These are phyloP conservation scores for Vicugna pacos DNA, from an alignment of 2,113 vertebrate species.

Conservation along the genomic window DNA sequence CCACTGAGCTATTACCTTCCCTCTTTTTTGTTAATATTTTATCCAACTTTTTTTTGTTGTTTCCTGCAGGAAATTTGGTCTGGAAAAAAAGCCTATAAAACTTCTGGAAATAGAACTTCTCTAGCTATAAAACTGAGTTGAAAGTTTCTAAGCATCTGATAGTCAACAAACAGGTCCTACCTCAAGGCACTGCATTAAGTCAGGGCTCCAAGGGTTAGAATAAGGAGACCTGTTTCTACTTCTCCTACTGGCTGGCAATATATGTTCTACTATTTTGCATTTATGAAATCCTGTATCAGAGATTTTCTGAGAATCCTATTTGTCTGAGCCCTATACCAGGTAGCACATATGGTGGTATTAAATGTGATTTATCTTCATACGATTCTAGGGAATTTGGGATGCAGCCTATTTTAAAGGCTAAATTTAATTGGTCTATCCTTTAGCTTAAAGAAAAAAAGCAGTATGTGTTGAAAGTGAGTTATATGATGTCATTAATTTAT, in stretches of 20 bases:
- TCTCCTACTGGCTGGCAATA: not conserved
- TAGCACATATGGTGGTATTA: not conserved
- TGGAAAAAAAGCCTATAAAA: not conserved
- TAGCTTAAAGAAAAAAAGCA: slow-evolving; percentile 33
- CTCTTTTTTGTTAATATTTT: slow-evolving; percentile 7
- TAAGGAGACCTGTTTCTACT: not conserved
- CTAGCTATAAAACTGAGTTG: not conserved
- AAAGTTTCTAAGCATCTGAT: not conserved
- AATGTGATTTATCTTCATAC: slow-evolving; percentile 49
- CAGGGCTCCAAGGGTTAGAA: not conserved
- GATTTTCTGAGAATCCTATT: slow-evolving; percentile 26
- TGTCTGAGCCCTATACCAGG: not conserved
- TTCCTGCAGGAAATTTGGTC: slow-evolving; percentile 39
- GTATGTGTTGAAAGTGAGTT: slow-evolving; percentile 56
- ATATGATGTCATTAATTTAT: slow-evolving; percentile 43
- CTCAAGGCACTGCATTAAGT: not conserved
- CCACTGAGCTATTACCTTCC: no score
- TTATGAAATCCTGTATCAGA: slow-evolving; percentile 35
- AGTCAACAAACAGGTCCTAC: not conserved
- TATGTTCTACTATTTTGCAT: not conserved
- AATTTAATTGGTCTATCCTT: slow-evolving; percentile 57
- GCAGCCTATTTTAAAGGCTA: slow-evolving; percentile 50
- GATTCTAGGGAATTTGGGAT: slow-evolving; percentile 48
- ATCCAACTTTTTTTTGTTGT: not conserved
- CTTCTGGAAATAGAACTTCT: slow-evolving; percentile 37